These are phyloP conservation scores for Patella vulgata DNA, from an alignment of 1,140 invertebrate genomes.

Conservation along the genomic window DNA sequence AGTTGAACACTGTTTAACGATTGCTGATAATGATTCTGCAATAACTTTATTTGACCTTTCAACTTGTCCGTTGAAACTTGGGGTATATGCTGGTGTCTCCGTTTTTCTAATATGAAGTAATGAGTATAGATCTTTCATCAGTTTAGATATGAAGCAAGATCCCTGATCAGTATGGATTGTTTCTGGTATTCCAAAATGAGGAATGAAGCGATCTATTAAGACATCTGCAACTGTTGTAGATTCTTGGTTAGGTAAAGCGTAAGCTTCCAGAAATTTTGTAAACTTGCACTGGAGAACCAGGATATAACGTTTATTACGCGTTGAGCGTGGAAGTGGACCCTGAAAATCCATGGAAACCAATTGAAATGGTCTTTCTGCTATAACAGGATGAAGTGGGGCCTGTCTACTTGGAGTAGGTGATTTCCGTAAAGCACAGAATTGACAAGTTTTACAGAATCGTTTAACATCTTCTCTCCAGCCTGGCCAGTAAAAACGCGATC, in stretches of 20 bases:
- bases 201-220: slow-evolving; percentile 54
- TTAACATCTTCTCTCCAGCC: slow-evolving; percentile 1
- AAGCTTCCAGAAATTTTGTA: slow-evolving; percentile 42
- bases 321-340: slow-evolving; percentile 37
- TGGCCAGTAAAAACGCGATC: no score
- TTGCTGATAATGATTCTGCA: slow-evolving; percentile 1
- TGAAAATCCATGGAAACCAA: slow-evolving; percentile 33
- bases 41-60: slow-evolving; percentile 41
- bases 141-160: slow-evolving; percentile 21
- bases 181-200: slow-evolving; percentile 57
- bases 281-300: slow-evolving; percentile 45
- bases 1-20: slow-evolving; percentile 13
- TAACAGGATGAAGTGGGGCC: not conserved
- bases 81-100: slow-evolving; percentile 42
- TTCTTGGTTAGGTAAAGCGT: slow-evolving; percentile 39
- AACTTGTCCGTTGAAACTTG: slow-evolving; percentile 50
- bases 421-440: not conserved
- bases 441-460: not conserved
- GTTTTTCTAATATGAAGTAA: slow-evolving; percentile 40
- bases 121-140: slow-evolving; percentile 22
- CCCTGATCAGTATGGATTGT: slow-evolving; percentile 62
- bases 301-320: slow-evolving; percentile 40
- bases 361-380: slow-evolving; percentile 19
- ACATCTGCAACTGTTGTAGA: slow-evolving; percentile 51
- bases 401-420: not conserved